Percentiles rank a stretch among this genome's conserved stretches.
Conservation (phyloP, 2,797 vertebrate genomes). For the Spatula clypeata region DNA sequence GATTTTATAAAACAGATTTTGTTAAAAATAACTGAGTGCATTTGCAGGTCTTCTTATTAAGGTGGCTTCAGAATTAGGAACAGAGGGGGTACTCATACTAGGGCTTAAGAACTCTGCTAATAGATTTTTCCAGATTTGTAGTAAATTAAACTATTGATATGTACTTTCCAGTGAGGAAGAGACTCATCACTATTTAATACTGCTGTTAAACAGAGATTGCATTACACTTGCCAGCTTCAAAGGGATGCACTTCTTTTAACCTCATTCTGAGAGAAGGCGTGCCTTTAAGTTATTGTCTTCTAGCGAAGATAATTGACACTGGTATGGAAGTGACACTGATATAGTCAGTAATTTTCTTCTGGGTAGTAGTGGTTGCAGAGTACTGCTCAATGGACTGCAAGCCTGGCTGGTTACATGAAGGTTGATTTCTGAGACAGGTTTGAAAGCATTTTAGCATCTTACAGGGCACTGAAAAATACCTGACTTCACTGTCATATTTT, state of each 20-base stretch:
- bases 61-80: neutral
- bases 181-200: neutral
- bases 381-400: neutral
- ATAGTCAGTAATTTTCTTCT: neutral
- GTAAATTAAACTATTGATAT: neutral
- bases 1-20: neutral
- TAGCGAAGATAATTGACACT: neutral
- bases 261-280: neutral
- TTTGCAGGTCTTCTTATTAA: neutral
- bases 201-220: neutral
- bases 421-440: neutral
- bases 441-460: neutral
- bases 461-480: neutral
- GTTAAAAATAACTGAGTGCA: neutral
- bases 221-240: neutral
- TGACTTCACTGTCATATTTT: neutral
- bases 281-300: neutral
- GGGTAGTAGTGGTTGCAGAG: neutral
- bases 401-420: neutral
- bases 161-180: neutral
- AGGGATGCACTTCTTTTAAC: neutral
- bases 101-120: neutral
- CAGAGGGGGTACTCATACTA: neutral
- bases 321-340: fast-evolving
- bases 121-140: neutral